phyloP scores from a whole-genome alignment of 2,113 vertebrate genomes.

The Dicaeum eximium region DNA sequence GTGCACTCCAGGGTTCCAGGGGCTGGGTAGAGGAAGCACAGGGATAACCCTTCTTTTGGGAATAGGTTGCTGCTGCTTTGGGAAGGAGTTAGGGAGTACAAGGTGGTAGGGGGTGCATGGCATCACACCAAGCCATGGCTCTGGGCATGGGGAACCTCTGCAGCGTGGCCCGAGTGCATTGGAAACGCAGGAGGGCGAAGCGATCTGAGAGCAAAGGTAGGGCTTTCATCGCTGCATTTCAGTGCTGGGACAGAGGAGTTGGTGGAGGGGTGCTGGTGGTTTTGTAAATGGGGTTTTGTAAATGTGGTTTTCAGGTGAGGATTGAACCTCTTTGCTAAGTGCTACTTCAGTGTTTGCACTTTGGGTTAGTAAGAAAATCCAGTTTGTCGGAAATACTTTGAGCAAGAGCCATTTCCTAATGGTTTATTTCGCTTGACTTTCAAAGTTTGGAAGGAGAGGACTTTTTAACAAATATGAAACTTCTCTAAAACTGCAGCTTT shows the following conservation, averaged over 20 bases:
- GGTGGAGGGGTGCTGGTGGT: fast-evolving
- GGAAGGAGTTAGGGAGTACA: background rate
- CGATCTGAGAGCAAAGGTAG: conserved; percentile 83
- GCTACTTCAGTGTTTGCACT: background rate
- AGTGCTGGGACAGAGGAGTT: fast-evolving
- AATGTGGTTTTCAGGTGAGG: background rate
- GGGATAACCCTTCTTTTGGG: background rate
- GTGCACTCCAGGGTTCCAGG: background rate
- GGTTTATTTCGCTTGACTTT: background rate
- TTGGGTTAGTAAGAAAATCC: background rate
- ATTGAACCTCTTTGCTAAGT: background rate
- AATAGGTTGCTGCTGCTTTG: background rate
- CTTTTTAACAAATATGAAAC: background rate
- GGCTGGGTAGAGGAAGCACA: background rate
- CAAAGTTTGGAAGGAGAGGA: background rate
- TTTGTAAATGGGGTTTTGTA: background rate
- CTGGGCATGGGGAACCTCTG: conserved; percentile 66
- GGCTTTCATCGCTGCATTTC: background rate
- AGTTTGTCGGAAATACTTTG: fast-evolving
- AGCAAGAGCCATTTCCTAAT: background rate
- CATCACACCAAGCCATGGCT: conserved; percentile 37
- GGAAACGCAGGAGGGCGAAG: conserved; percentile 80
- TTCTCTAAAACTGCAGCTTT: background rate
- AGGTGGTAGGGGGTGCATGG: conserved; percentile 49
- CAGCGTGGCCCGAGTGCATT: conserved; percentile 58